Base-by-base conservation (phyloP, 2,797 vertebrate genomes). In the Adelosebastes latens region DNA sequence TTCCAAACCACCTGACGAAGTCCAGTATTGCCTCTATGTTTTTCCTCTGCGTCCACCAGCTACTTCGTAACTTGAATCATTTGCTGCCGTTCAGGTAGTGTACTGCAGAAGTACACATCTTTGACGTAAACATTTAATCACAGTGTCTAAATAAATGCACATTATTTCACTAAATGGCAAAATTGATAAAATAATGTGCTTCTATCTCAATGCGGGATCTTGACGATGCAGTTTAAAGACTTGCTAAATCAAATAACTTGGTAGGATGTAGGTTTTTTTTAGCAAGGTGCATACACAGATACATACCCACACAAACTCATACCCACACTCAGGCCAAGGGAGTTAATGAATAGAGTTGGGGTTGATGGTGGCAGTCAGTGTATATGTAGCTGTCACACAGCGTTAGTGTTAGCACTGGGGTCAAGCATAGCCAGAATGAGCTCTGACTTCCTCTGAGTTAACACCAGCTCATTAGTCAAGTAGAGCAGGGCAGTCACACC, bases 381-480 rank as follows among this genome's bases (percentile, higher is more conserved):
- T 91, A 88, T 92, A 78, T 92, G 93, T 92, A 91, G 86, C 91
- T 94, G 93, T 94, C 93, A 91, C 88, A 88, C 75, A 84, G 82
- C 11, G 88, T 93, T 94, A 94, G 87, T 84, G 90, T 93, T 94
- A 93, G 90, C 87, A 81, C 80, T 14, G 74, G 84, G 94, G 93
- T 94, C 93, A 92, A 94, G 91, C 88, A 64, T 84, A 90, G 89
- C 88, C 82, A 79, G 80, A 93, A 86, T 85, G 91, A 92, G 91
- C 91, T 87, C 88, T 88, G 93, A 93, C 93, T 92, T 94, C 88
- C 89, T 89, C 86, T 79, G 83, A 93, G 93, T 94, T 94, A 92
- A 93, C 91, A 93, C 87, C 90, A 94, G 90, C 90, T 94, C 93
- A 94, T 94, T 95, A 94, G 93, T 93, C 91, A 93, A 93, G 92